phyloP scores from a whole-genome alignment of 2,888 invertebrate species.

The Caenorhabditis japonica region DNA sequence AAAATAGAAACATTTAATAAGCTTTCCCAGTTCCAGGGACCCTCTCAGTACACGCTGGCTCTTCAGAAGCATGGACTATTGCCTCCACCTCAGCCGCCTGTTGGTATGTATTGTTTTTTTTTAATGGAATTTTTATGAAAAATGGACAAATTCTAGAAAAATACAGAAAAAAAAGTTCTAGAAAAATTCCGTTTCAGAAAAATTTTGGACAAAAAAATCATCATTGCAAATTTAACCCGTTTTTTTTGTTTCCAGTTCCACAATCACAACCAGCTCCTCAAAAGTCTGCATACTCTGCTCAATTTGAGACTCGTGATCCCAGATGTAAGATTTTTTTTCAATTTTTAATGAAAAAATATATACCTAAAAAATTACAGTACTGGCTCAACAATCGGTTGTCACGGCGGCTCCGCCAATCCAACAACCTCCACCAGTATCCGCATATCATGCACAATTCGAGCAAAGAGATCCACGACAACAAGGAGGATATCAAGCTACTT shows the following conservation, averaged over 20 bases:
- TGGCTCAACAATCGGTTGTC: too few relatives aligned
- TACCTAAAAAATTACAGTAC: not conserved
- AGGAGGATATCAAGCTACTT: slow-evolving; percentile 16
- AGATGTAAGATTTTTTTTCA: slow-evolving; percentile 17
- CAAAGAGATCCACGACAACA: slow-evolving; percentile 22
- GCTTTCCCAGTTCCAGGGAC: not conserved
- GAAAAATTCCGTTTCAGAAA: too few relatives aligned
- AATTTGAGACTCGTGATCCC: slow-evolving; percentile 32
- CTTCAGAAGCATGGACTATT: slow-evolving; percentile 8
- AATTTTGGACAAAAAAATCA: not conserved
- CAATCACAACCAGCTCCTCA: not conserved
- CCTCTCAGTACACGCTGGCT: slow-evolving; percentile 15
- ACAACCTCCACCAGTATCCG: slow-evolving; percentile 1
- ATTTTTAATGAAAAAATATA: not conserved
- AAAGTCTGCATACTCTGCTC: slow-evolving; percentile 9
- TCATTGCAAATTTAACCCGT: not conserved
- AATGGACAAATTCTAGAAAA: not conserved
- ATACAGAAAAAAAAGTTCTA: too few relatives aligned
- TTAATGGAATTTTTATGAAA: not conserved
- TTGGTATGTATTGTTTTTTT: not conserved
- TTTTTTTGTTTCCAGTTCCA: slow-evolving; percentile 2
- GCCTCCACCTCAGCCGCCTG: not conserved
- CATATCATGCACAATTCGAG: slow-evolving; percentile 24
- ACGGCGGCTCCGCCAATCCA: not conserved
- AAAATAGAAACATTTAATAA: too few relatives aligned